Evolutionary conservation across 2,888 invertebrate genomes (phyloP), one percentile per base, ranked within the genome.

Genomic region (Periphyllus acericola): DNA sequence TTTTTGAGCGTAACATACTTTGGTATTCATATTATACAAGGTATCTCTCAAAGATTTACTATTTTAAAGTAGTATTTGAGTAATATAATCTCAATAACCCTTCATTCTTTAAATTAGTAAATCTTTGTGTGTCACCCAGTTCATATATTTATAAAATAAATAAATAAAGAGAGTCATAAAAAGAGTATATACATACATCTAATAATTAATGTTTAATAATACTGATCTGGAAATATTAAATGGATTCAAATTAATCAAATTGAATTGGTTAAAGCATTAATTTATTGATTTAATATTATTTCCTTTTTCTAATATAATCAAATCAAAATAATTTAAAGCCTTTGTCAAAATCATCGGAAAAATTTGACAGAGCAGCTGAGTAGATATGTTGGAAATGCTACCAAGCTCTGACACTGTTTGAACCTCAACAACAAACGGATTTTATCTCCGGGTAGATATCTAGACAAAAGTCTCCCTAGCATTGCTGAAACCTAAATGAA

Each of bases 211-310:
- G 5, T 68, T n/a, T 76, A 71, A 72, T 86, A 86, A 80, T 89
- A 89, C 72, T 82, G 87, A 89, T 83, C 72, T 86, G 89, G 75
- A 78, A 89, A 81, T 87, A 89, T 89, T 81, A 46, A 40, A 40
- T 40, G 6, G 3, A 40, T 40, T 5, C 6, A 40, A 40, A 40
- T 40, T 9, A 0, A 46, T 46, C 46, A 46, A 46, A 46, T 46
- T 11, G 8, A 46, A 46, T 46, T 46, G 14, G 46, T 46, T 46
- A 46, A 46, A 46, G 46, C 11, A 11, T 46, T 46, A 3, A 11
- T 46, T 11, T 1, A 46, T 14, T 46, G 1, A 46, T 46, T 14
- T 14, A 46, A 14, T 46, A 46, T 46, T 46, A 46, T 46, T 46
- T 46, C 14, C 46, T 46, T 46, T 46, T 46, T 46, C 14, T 46